Conservation (phyloP, 2,888 invertebrate species). For the Elmis aenea region DNA sequence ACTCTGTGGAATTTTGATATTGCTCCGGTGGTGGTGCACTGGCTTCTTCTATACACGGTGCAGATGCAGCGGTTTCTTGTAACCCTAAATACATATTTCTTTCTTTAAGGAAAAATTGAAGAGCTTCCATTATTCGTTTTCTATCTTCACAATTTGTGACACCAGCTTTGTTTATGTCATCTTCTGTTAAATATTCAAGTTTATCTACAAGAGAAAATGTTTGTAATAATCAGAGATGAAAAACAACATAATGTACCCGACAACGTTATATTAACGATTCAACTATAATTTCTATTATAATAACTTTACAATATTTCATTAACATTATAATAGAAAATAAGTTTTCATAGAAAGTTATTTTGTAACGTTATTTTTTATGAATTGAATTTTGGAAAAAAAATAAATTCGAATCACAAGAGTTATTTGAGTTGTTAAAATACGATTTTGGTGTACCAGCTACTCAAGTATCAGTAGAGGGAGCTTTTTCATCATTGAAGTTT, state of each 20-base stretch:
- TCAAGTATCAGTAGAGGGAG: too few relatives aligned
- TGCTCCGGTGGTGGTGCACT: constrained; percentile 35
- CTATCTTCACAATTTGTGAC: constrained; percentile 55
- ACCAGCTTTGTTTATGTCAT: constrained; percentile 56
- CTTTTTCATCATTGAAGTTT: too few relatives aligned
- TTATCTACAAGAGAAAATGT: not conserved
- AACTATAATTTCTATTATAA: too few relatives aligned
- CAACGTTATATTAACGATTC: too few relatives aligned
- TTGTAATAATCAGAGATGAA: not conserved
- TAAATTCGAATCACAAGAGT: too few relatives aligned
- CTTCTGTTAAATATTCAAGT: constrained; percentile 45
- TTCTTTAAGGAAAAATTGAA: constrained; percentile 53
- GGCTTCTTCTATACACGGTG: constrained; percentile 28
- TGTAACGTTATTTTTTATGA: too few relatives aligned
- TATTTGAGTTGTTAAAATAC: too few relatives aligned
- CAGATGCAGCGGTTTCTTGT: constrained; percentile 12
- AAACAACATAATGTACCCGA: not conserved
- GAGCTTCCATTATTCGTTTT: constrained; percentile 58
- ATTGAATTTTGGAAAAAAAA: too few relatives aligned
- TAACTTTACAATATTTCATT: too few relatives aligned
- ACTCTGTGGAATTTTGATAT: constrained; percentile 56
- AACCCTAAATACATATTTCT: constrained; percentile 11
- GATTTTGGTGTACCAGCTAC: too few relatives aligned
- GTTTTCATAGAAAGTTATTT: too few relatives aligned
- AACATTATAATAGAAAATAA: too few relatives aligned